Conservation (phyloP, 2,888 invertebrate species). For the Trichopoda pennipes region DNA sequence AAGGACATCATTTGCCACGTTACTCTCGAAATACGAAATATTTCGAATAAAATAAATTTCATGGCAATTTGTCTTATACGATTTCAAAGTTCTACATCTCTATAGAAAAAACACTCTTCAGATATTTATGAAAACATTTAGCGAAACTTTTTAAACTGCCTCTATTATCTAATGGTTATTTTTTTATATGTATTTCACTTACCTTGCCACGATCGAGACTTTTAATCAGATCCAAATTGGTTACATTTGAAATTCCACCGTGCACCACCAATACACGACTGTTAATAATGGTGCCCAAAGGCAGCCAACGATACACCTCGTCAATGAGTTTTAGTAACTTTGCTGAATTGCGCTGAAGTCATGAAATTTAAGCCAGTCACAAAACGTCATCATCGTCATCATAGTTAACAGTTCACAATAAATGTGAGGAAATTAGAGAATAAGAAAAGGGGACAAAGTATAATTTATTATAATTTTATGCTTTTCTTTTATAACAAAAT, state of each 20-base stretch:
- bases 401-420: not conserved
- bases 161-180: not conserved
- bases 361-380: slow-evolving; percentile 5
- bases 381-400: not conserved
- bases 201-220: slow-evolving; percentile 93
- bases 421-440: too few relatives aligned
- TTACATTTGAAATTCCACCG: slow-evolving; percentile 94
- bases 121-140: not conserved
- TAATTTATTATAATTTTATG: too few relatives aligned
- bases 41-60: too few relatives aligned
- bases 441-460: too few relatives aligned
- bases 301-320: slow-evolving; percentile 95
- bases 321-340: slow-evolving; percentile 91
- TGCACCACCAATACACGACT: slow-evolving; percentile 94
- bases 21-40: too few relatives aligned
- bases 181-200: slow-evolving; percentile 70
- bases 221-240: slow-evolving; percentile 90
- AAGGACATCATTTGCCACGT: too few relatives aligned
- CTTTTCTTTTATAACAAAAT: too few relatives aligned
- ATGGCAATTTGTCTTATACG: too few relatives aligned
- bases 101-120: too few relatives aligned
- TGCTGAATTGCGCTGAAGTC: slow-evolving; percentile 86
- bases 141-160: too few relatives aligned
- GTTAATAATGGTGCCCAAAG: slow-evolving; percentile 94
- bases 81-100: too few relatives aligned